Conservation (phyloP, 2,888 invertebrate species). For the Chamaedrilus cognettii region DNA sequence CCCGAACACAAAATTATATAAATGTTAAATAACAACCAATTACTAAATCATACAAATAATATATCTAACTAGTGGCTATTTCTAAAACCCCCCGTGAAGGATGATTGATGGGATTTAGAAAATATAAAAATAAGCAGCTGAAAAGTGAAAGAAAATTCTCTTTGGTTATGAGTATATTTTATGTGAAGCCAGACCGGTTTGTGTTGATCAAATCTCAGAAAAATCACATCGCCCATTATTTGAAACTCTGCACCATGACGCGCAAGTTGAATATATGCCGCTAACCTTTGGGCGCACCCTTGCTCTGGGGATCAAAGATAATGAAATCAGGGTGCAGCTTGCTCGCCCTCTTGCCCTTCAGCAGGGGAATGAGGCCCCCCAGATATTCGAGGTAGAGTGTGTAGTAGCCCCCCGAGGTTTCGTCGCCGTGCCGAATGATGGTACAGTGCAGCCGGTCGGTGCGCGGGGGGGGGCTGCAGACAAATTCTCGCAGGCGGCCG, state of each 20-base stretch:
- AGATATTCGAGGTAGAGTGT: conserved; percentile 86
- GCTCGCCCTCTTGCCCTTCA: conserved; percentile 94
- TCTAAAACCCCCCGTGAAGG: too few species aligned
- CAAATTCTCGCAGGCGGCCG: conserved; percentile 85
- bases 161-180: too few species aligned
- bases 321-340: conserved; percentile 98
- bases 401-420: conserved; percentile 60
- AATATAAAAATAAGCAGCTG: too few species aligned
- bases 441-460: conserved; percentile 90
- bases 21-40: too few species aligned
- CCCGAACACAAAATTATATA: too few species aligned
- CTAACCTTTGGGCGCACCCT: conserved; percentile 45
- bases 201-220: too few species aligned
- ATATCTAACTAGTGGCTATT: too few species aligned
- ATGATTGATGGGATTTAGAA: too few species aligned
- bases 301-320: conserved; percentile 67
- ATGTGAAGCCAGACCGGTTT: too few species aligned
- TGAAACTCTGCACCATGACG: background rate
- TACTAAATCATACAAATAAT: too few species aligned
- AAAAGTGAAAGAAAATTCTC: too few species aligned
- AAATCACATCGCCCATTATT: background rate
- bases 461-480: conserved; percentile 80
- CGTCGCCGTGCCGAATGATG: conserved; percentile 88
- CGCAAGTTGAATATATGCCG: conserved; percentile 11
- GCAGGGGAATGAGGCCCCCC: conserved; percentile 91